A percentile compares a stretch with the other conserved stretches of the same genome.
Conservation (phyloP, 2,113 vertebrate species). For the Antigone vipio region DNA sequence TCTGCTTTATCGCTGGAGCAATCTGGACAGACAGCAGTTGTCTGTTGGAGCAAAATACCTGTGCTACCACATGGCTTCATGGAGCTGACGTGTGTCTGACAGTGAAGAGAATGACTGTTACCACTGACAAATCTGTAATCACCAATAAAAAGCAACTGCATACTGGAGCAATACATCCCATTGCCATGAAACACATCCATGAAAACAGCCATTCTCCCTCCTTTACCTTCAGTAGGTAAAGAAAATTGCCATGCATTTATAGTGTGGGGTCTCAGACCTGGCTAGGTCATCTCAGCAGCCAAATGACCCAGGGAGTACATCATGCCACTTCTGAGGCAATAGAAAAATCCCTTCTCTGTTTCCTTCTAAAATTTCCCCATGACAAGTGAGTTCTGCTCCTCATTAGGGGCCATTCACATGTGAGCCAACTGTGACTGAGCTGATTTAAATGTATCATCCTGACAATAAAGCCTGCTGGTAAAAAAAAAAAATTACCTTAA, state of each 20-base stretch:
- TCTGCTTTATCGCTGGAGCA: not conserved
- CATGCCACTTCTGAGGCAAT: rapidly evolving
- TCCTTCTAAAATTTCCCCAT: not conserved
- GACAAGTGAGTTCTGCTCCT: not conserved
- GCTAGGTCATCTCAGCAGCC: not conserved
- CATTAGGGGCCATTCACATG: not conserved
- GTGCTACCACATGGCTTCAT: not conserved
- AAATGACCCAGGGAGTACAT: not conserved
- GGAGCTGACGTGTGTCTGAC: not conserved
- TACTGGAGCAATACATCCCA: not conserved
- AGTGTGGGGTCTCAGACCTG: not conserved
- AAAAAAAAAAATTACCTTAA: not conserved
- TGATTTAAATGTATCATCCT: not conserved
- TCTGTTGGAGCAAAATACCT: not conserved
- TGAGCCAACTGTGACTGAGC: not conserved
- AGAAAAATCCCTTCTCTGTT: not conserved
- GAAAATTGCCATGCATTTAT: not conserved
- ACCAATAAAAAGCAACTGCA: not conserved
- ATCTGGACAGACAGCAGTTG: not conserved
- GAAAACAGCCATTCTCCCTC: not conserved
- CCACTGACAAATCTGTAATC: not conserved
- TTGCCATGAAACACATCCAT: not conserved
- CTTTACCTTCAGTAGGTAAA: not conserved
- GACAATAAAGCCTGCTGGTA: not conserved
- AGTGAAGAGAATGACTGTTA: not conserved